Percentiles rank a stretch among this genome's conserved stretches.
Conservation (phyloP, 2,888 invertebrate species). For the Dendrolimus pini region DNA sequence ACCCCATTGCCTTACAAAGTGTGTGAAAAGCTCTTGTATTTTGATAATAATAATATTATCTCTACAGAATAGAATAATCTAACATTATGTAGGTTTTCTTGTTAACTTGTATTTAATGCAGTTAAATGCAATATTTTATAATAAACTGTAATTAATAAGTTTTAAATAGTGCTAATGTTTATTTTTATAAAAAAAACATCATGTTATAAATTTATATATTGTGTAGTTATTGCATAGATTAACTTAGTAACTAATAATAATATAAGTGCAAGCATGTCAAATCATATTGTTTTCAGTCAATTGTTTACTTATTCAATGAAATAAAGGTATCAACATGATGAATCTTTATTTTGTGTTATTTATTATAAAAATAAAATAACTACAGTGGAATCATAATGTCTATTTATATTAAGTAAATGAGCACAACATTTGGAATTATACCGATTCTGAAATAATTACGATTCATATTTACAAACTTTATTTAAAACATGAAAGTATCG, state of each 20-base stretch:
- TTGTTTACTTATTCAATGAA: conserved; percentile 71
- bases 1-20: conserved; percentile 72
- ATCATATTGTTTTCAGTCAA: conserved; percentile 75
- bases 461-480: conserved; percentile 21
- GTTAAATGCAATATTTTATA: conserved; percentile 76
- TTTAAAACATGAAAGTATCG: conserved; percentile 12
- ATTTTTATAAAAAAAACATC: conserved; percentile 72
- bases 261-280: conserved; percentile 72
- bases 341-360: conserved; percentile 19
- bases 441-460: conserved; percentile 24
- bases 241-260: conserved; percentile 63
- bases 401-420: conserved; percentile 48
- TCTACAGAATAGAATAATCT: conserved; percentile 47
- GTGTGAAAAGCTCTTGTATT: conserved; percentile 67
- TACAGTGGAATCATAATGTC: conserved; percentile 33
- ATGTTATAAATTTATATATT: conserved; percentile 73
- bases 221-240: conserved; percentile 70
- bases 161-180: conserved; percentile 75
- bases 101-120: conserved; percentile 76
- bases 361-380: conserved; percentile 30
- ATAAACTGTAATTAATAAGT: conserved; percentile 72
- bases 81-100: conserved; percentile 48
- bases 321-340: conserved; percentile 61
- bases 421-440: conserved; percentile 44
- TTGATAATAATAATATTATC: conserved; percentile 70